Base-by-base conservation (phyloP, 2,797 vertebrate genomes). In the Scomberomorus guttatus region DNA sequence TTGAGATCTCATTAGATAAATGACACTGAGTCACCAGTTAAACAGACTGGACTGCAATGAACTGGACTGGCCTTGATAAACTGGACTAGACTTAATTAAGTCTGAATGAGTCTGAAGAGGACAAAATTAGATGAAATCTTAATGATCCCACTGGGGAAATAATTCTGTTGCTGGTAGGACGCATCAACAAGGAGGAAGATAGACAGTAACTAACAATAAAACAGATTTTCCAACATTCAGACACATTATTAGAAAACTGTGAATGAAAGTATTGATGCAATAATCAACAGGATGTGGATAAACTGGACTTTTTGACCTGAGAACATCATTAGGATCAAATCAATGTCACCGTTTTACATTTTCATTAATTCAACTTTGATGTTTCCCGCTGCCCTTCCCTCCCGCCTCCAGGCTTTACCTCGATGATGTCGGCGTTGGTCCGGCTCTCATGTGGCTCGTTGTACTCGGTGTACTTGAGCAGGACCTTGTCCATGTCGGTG, bases 401-500 rank as follows among this genome's bases (percentile, higher is more conserved):
- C 80, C 6, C 50, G 22, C 29, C 13, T 48, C 72, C 75, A 32
- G 73, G 76, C 76, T 79, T 89, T 97, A 98, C 97, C 97, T 98
- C 97, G 63, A 98, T 97, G 39, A 98, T 98, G 92, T 98, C 97
- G 15, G 97, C 96, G 90, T 98, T 98, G 93, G 97, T 98, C 92
- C 97, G 94, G 96, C 97, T 98, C 92, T 98, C 97, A 13, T 98
- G 97, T 8, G 97, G 97, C 90, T 98, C 97, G 69, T 97, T 98
- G 93, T 98, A 98, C 88, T 98, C 97, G 1, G 97, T 98, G 84
- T 98, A 98, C 92, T 98, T 98, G 89, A 98, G 97, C 57, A 98
- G 96, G 72, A 98, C 97, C 93, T 98, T 98, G 95, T 98, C 97
- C 97, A 98, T 98, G 90, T 98, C 97, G 51, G 97, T 98, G 95